Conservation (phyloP, 2,888 invertebrate genomes). For the Cantharis rustica region DNA sequence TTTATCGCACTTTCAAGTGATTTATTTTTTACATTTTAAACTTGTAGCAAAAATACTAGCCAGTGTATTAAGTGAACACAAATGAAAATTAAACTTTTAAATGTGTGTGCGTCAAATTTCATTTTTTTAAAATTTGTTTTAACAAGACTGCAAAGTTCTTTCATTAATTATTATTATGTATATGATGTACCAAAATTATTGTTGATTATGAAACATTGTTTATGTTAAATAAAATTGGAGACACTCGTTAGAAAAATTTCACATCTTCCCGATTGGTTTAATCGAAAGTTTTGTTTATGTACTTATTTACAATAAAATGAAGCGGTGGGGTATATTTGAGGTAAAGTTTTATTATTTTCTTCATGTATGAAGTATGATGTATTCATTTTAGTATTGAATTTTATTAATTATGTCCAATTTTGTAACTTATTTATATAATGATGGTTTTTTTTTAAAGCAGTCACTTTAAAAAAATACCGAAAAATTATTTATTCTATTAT, state of each 20-base stretch:
- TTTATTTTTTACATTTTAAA: background rate
- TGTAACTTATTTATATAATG: background rate
- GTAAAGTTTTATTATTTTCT: background rate
- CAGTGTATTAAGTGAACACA: background rate
- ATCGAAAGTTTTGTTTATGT: background rate
- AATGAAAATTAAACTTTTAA: background rate
- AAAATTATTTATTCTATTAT: background rate
- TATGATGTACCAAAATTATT: background rate
- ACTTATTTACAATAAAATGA: background rate
- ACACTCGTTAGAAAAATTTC: background rate
- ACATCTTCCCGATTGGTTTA: background rate
- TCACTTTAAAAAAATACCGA: background rate
- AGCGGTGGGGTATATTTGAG: background rate
- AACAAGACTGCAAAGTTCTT: background rate
- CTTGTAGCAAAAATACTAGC: background rate
- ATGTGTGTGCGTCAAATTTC: background rate
- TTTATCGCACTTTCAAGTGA: background rate
- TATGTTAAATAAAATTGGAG: background rate
- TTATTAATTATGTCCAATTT: background rate
- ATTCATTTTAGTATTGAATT: background rate
- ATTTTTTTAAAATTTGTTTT: background rate
- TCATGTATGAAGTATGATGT: background rate
- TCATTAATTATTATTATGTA: background rate
- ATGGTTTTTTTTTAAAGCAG: background rate
- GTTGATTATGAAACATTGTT: background rate